Base-by-base conservation (phyloP, 2,113 vertebrate genomes). In the Diadophis punctatus region DNA sequence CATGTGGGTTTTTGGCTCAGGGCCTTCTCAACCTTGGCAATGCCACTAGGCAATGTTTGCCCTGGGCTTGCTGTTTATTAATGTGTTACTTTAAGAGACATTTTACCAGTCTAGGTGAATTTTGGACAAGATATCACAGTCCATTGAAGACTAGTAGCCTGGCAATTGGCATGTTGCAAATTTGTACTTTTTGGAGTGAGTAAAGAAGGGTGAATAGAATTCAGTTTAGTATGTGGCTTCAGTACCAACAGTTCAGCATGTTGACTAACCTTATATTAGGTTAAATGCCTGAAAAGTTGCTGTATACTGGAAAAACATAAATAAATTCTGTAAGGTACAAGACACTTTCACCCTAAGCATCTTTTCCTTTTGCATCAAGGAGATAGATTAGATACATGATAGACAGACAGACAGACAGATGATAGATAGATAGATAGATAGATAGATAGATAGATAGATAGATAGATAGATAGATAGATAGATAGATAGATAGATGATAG, bases 391-490 rank as follows among this genome's bases (percentile, higher is more conserved):
- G 63, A 34, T 68, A 63, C 27, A 63, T 14, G 27, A 25, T 58
- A 58, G 56, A 10, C 9, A 58, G 56, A 58, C 8, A 10, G 58
- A 27, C 16, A 53, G 16, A 18, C 4, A 52, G 23, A 58, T 23
- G 55, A 4, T 53, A 16, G 52, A 3, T 52, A 52, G 16, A 18
- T 20, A 52, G 51, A 53, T 53, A 53, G 52, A 53, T 53, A 16
- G 53, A 22, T 55, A 60, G 9, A 27, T 30, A 27, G 27, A 30
- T 14, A 63, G 58, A 11, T 27, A 23, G 2, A 5, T 7, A 58
- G 25, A 30, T 0, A 60, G 56, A 58, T 0, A 58, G 56, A 58
- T 0, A 58, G 56, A 27, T 0, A 58, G 56, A 58, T 0, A 58
- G 55, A 58, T 0, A 58, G 20, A 6, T 12, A 51, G 49, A 51